Evolutionary conservation across 2,888 invertebrate genomes (phyloP), one percentile per base, ranked within the genome.

Genomic region (Callyntrura guangdongensis): DNA sequence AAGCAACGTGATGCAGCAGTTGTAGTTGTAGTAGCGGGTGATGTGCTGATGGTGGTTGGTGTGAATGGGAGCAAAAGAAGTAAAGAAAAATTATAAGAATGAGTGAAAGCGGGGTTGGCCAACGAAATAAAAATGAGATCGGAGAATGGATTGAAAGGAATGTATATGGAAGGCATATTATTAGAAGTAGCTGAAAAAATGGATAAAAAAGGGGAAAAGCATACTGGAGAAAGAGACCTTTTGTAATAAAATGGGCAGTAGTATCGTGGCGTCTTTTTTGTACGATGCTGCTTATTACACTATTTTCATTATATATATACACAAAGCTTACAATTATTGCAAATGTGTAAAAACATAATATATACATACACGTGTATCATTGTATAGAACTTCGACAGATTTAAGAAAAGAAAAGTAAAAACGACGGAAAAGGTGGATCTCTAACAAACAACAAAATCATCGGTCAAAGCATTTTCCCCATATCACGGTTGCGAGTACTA

Each of bases 81-180:
- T 22, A 61, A 79, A 79, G 61, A 61, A 81, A 59, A 56, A 59
- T 56, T 59, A 27, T 11, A 81, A 81, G 81, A 81, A 81, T 81
- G 81, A 81, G 59, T 59, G 61, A 81, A 81, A 59, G 59, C 9
- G 6, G 27, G 0, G 36, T 9, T 59, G 81, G 59, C 8, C 17
- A 27, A 81, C 20, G 17, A 61, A 22, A 61, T 27, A 14, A 67
- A 67, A 27, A 25, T 25, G 22, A 59, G 59, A 59, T 14, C 11
- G 59, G 17, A 17, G 17, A 61, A 20, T 61, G 17, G n/a, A 61
- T 22, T 20, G n/a, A 11, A 25, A 25, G 49, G 17, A 56, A 11
- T 8, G 56, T 11, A 79, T 12, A 79, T 12, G 5, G 56, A 56
- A 56, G 56, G 53, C 36, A 36, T 36, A 36, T 6, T 4, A 36